phyloP scores from a whole-genome alignment of 1,140 invertebrate species.

The Bradynema listronoti region DNA sequence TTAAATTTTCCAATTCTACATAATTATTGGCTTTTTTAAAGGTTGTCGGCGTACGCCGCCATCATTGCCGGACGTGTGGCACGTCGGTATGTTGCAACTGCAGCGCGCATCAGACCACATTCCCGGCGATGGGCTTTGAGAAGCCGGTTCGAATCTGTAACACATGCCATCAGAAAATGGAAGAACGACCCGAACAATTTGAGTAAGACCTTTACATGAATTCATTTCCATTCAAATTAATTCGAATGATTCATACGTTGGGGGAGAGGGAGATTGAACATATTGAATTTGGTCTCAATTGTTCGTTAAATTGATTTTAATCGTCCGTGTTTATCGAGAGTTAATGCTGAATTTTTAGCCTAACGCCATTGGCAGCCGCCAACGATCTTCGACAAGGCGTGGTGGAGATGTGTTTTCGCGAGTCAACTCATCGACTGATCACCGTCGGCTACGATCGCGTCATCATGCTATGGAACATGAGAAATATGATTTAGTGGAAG shows the following conservation, averaged over 20 bases:
- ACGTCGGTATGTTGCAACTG: constrained; percentile 71
- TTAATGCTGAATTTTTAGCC: constrained; percentile 63
- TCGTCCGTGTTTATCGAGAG: too few species aligned
- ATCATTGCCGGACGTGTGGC: constrained; percentile 71
- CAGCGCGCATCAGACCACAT: constrained; percentile 75
- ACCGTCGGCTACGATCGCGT: constrained; percentile 87
- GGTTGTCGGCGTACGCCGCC: constrained; percentile 57
- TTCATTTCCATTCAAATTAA: too few species aligned
- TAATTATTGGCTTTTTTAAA: constrained; percentile 18
- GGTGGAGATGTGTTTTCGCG: constrained; percentile 78
- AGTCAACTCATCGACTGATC: constrained; percentile 72
- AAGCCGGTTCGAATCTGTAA: constrained; percentile 92
- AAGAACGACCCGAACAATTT: constrained; percentile 57
- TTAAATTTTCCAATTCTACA: not conserved
- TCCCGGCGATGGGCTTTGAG: constrained; percentile 94
- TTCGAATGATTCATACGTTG: too few species aligned
- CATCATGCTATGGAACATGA: constrained; percentile 70
- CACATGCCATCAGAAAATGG: constrained; percentile 68
- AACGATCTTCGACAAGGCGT: constrained; percentile 89
- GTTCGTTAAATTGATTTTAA: too few species aligned
- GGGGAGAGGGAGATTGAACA: too few species aligned
- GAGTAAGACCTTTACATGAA: too few species aligned
- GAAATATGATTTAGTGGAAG: constrained; percentile 32
- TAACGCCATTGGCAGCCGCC: constrained; percentile 80
- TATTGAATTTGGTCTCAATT: too few species aligned